Evolutionary conservation across 2,113 vertebrate genomes (phyloP).

Genomic region (Xyliphius kryptos): DNA sequence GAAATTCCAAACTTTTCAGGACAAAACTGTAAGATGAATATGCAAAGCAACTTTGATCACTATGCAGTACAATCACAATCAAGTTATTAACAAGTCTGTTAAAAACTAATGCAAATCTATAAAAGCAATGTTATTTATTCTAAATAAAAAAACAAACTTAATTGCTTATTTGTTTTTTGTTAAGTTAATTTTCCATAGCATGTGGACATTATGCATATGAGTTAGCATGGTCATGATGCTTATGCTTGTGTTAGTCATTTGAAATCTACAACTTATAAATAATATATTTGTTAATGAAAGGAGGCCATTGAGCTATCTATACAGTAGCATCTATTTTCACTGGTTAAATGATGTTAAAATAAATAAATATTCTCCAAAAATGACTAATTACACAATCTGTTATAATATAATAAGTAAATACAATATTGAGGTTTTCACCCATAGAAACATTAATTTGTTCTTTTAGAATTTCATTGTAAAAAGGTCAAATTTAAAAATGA

Average conservation of each 20-base stretch:
- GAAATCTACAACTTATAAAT: slow-evolving; percentile 13
- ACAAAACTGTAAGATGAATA: slow-evolving; percentile 13
- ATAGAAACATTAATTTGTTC: too few species aligned
- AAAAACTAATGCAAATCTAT: neutral
- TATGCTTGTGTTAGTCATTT: neutral
- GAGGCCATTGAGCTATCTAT: slow-evolving; percentile 21
- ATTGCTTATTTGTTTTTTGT: too few species aligned
- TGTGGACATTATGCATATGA: neutral
- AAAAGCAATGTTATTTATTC: neutral
- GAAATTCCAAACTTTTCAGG: neutral
- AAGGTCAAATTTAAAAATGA: too few species aligned
- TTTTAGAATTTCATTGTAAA: too few species aligned
- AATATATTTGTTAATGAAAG: neutral
- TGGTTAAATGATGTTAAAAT: too few species aligned
- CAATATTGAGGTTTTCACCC: too few species aligned
- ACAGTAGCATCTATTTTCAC: too few species aligned
- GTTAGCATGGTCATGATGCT: neutral
- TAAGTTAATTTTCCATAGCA: too few species aligned
- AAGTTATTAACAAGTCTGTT: slow-evolving; percentile 22
- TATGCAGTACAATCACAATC: slow-evolving; percentile 11
- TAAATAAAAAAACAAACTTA: neutral
- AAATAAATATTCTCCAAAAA: too few species aligned
- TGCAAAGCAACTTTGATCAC: slow-evolving; percentile 17
- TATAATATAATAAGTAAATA: too few species aligned
- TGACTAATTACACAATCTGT: too few species aligned